Evolutionary conservation across 2,113 vertebrate genomes (phyloP).

Genomic region (Cisticola juncidis): DNA sequence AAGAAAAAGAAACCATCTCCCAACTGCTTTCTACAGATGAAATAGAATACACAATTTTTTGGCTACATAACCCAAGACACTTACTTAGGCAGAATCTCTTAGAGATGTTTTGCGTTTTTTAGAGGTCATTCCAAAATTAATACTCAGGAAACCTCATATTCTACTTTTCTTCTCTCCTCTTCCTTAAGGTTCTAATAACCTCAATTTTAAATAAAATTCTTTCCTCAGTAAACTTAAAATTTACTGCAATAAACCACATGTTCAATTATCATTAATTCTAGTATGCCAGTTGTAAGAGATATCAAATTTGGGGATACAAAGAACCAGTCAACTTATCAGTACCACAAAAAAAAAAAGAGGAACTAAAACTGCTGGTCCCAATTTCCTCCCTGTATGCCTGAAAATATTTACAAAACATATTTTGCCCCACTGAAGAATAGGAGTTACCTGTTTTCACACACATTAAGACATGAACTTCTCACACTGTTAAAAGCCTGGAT

Average conservation of each 20-base stretch:
- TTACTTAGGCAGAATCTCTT: neutral
- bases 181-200: neutral
- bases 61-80: too few species aligned
- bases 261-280: neutral
- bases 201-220: neutral
- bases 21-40: too few species aligned
- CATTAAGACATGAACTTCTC: neutral
- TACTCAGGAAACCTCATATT: neutral
- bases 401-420: neutral
- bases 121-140: neutral
- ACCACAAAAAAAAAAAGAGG: rapidly evolving
- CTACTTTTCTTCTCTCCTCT: neutral
- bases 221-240: neutral
- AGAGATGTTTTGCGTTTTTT: neutral
- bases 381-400: neutral
- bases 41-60: too few species aligned
- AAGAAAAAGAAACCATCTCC: too few species aligned
- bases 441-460: neutral
- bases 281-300: neutral
- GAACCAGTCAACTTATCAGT: neutral
- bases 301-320: neutral
- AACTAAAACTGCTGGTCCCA: neutral
- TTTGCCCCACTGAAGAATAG: neutral
- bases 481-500: neutral
- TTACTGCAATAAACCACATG: neutral